Evolutionary conservation across 2,888 invertebrate genomes (phyloP), one percentile per base, ranked within the genome.

Genomic region (Ectemnius continuus): DNA sequence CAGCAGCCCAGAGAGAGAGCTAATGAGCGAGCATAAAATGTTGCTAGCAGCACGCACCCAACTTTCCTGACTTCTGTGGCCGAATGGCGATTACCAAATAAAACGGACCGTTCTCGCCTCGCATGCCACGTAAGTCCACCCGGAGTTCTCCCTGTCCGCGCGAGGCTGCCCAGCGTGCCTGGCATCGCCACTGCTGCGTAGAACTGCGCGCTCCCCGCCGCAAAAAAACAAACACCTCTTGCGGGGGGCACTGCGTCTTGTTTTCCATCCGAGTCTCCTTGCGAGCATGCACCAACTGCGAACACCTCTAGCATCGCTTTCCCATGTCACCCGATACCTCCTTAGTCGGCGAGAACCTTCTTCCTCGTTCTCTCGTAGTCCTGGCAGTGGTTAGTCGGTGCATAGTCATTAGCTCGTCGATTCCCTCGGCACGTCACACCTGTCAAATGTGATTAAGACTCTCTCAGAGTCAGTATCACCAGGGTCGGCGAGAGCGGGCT

Each of bases 1-100:
- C 11, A 2, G 4, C 61, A 59, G 61, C 5, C 18, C 26, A 26
- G 61, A 64, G 66, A 52, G 56, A 52, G 45, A 36, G 36, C 36
- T 70, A 76, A 88, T 85, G 87, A 86, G 80, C 80, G 82, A 84
- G 78, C 81, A 75, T 86, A 86, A 86, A 82, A 85, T 85, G 78
- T 85, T 82, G 79, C 79, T 71, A 77, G 82, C 76, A 36, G 80
- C 79, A 80, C 70, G 76, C 84, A 88, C 84, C 85, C 87, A 88
- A 85, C 88, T 87, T 87, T 87, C 84, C 83, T 88, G 84, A 88
- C 86, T 86, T 85, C 84, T 76, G 79, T 81, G 84, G 78, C 83
- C 86, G 85, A 84, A 88, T 88, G 88, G 85, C 86, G 82, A 85
- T 82, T 85, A 76, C 76, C 75, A 84, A 75, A 81, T 88, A 84